phyloP scores from a whole-genome alignment of 2,888 invertebrate genomes.

The Polydrusus cervinus region DNA sequence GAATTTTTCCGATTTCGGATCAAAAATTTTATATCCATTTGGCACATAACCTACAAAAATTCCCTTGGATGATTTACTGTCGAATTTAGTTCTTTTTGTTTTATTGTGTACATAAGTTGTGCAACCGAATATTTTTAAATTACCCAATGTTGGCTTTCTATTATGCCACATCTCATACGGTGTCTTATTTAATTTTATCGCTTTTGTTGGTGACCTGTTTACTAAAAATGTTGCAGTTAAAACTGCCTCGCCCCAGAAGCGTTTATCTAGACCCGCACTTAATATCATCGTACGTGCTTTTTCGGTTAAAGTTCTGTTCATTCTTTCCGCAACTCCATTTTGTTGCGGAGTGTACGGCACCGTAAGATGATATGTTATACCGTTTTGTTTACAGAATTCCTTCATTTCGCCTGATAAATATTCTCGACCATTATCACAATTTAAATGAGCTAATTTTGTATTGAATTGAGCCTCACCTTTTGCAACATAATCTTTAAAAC shows the following conservation, averaged over 20 bases:
- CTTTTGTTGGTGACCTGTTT: constrained; percentile 64
- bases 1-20: constrained; percentile 61
- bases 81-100: too few species aligned
- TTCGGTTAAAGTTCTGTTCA: constrained; percentile 59
- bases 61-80: not conserved
- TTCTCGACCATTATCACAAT: constrained; percentile 63
- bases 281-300: too few species aligned
- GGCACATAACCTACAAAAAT: constrained; percentile 24
- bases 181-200: constrained; percentile 62
- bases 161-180: constrained; percentile 66
- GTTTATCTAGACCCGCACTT: constrained; percentile 43
- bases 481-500: constrained; percentile 44
- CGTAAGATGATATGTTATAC: constrained; percentile 66
- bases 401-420: constrained; percentile 61
- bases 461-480: constrained; percentile 49
- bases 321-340: constrained; percentile 65
- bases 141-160: constrained; percentile 63
- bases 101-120: constrained; percentile 45
- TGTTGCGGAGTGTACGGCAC: constrained; percentile 61
- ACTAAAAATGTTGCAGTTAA: constrained; percentile 65
- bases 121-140: constrained; percentile 64
- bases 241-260: constrained; percentile 58
- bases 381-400: constrained; percentile 62
- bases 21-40: constrained; percentile 66
- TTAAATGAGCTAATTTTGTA: constrained; percentile 61